phyloP scores from a whole-genome alignment of 2,113 vertebrate species.

The Triplophysa rosa region DNA sequence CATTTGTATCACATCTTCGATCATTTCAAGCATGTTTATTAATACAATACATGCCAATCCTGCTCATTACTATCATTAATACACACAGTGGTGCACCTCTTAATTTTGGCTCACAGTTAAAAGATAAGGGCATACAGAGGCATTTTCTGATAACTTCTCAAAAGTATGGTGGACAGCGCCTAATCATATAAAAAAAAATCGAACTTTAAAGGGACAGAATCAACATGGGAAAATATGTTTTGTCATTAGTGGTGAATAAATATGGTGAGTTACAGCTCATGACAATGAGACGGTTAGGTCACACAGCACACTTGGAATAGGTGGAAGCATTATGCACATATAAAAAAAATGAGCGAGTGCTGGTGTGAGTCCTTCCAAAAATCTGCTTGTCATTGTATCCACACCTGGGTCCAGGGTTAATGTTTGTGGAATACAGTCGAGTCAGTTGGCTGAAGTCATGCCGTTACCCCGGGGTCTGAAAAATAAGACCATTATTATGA shows the following conservation, averaged over 20 bases:
- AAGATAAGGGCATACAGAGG: slow-evolving; percentile 20
- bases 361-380: slow-evolving; percentile 63
- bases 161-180: slow-evolving; percentile 13
- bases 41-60: slow-evolving; percentile 28
- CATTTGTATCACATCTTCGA: slow-evolving; percentile 15
- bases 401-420: slow-evolving; percentile 51
- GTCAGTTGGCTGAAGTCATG: slow-evolving; percentile 34
- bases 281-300: slow-evolving; percentile 28
- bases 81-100: slow-evolving; percentile 7
- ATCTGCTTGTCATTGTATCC: slow-evolving; percentile 33
- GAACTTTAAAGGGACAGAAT: not conserved
- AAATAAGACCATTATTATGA: not conserved
- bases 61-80: slow-evolving; percentile 11
- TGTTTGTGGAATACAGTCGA: slow-evolving; percentile 50
- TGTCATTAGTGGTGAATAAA: slow-evolving; percentile 35
- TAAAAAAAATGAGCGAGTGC: slow-evolving; percentile 63
- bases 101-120: slow-evolving; percentile 27
- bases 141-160: not conserved
- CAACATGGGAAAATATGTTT: not conserved
- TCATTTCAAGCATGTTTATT: slow-evolving; percentile 4
- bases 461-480: slow-evolving; percentile 39
- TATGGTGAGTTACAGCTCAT: slow-evolving; percentile 19
- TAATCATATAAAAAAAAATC: slow-evolving; percentile 2
- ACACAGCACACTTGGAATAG: slow-evolving; percentile 44
- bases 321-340: slow-evolving; percentile 66